Base-by-base conservation (phyloP, 2,888 invertebrate species). In the Drosophila antonietae region DNA sequence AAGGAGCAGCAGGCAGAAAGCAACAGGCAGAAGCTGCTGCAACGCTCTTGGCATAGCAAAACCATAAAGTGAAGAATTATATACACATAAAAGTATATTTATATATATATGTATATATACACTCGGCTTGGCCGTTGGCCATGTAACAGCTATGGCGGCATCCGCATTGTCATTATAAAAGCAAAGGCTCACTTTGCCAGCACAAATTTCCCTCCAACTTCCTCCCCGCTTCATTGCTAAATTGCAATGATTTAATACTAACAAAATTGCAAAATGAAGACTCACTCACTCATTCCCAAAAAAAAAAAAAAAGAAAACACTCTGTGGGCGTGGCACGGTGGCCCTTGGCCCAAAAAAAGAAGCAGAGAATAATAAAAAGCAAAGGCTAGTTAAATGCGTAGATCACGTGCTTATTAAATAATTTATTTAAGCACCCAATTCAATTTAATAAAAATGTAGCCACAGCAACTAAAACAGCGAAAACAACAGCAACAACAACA, bases 391-490 rank as follows among this genome's bases (percentile, higher is more conserved):
- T 74, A 72, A 66, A 72, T 77, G 81, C 78, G 71, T 76, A 81
- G 80, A 87, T 90, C 90, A 91, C 65, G 87, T 90, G 91, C 91
- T 91, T 91, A 91, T 91, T 91, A 91, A 91, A 91, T 91, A 91
- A 91, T 91, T 91, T 90, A 91, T 91, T 91, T 91, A 91, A 91
- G 90, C 87, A 90, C 88, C 83, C 91, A 91, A 91, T 91, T 91
- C 83, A 83, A 80, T 81, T 89, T 88, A 83, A 86, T 90, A 90
- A 87, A 91, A 91, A 85, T 86, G 88, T 90, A 82, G 74, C 78
- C 74, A 53, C 68, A 61, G 60, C 64, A 57, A 66, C 59, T 61
- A 62, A 44, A 55, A 58, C 68, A 64, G 37, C 72, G 46, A 43
- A 10, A 33, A 23, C 23, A 59, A 55, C 80, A 82, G 78, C 77